Evolutionary conservation across 2,888 invertebrate genomes (phyloP), one percentile per base, ranked within the genome.

Genomic region (Apotomis capreana): DNA sequence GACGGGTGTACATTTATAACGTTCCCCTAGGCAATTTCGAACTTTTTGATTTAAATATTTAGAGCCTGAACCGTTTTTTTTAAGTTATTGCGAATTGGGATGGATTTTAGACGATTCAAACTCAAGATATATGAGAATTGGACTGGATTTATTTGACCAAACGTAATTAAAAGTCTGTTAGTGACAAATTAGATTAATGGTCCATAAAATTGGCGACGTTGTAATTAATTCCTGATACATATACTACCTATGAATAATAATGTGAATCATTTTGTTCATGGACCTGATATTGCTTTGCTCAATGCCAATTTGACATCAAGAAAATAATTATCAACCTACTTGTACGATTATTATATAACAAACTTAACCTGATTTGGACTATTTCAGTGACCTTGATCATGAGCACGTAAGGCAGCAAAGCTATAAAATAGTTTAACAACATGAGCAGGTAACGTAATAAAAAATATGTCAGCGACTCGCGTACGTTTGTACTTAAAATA

Each of bases 1-100:
- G 84, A 86, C 87, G 82, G 84, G 83, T 85, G 84, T 87, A 83
- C 81, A 81, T 83, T 84, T 86, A 84, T 79, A 77, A 84, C 79
- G 79, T 79, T 77, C 80, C 81, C 74, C 64, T 73, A 76, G 80
- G 83, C 83, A 80, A 81, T 84, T 81, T 80, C 74, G 78, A 74
- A 75, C 69, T 79, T 79, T 80, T 79, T 80, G 81, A 77, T 81
- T 80, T 83, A 80, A 84, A 87, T 84, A 84, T 84, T 84, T 79
- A 51, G 81, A 79, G 78, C 80, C 80, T 78, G 74, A 69, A 65
- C 46, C 55, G n/a, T 70, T 64, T 69, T 71, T 58, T 69, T 62
- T 58, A 15, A n/a, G 51, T 44, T 13, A 60, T 57, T 55, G 72
- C 72, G 13, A 71, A 52, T 40, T 62, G 6, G 37, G 55, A 69